These are phyloP conservation scores for Portevinia maculata DNA, from an alignment of 2,888 invertebrate species.

Conservation along the genomic window DNA sequence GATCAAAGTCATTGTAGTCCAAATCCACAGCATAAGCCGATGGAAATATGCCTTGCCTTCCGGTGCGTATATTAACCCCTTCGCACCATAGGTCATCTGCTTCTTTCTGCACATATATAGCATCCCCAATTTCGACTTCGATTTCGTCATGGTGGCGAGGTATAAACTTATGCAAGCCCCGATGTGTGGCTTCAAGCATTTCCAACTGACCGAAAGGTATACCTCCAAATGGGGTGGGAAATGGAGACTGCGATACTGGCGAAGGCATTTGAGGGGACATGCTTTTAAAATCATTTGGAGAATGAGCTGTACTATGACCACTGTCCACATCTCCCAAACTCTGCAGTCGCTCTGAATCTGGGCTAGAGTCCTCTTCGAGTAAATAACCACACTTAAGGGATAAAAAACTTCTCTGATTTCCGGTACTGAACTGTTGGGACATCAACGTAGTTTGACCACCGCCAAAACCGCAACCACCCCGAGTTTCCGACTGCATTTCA, in stretches of 20 bases:
- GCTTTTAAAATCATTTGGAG: slow-evolving; percentile 94
- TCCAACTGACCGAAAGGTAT: slow-evolving; percentile 92
- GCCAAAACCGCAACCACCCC: slow-evolving; percentile 68
- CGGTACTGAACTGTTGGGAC: slow-evolving; percentile 48
- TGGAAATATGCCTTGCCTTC: slow-evolving; percentile 97
- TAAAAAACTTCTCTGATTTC: slow-evolving; percentile 84
- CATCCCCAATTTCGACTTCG: slow-evolving; percentile 98
- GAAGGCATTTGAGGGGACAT: slow-evolving; percentile 88
- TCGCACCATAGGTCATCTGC: slow-evolving; percentile 99
- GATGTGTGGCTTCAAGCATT: slow-evolving; percentile 96
- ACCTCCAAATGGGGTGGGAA: slow-evolving; percentile 87
- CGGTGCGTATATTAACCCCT: slow-evolving; percentile 97
- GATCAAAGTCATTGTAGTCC: slow-evolving; percentile 98
- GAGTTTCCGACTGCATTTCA: slow-evolving; percentile 75
- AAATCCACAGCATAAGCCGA: slow-evolving; percentile 98
- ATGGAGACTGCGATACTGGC: slow-evolving; percentile 86
- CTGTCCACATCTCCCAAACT: slow-evolving; percentile 91
- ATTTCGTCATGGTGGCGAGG: slow-evolving; percentile 98
- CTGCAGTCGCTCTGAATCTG: slow-evolving; percentile 92
- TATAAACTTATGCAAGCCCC: slow-evolving; percentile 97
- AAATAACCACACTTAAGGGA: slow-evolving; percentile 90
- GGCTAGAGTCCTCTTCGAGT: slow-evolving; percentile 92
- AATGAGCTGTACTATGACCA: slow-evolving; percentile 95
- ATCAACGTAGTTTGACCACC: slow-evolving; percentile 61
- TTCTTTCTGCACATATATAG: slow-evolving; percentile 97